Conservation (phyloP, 2,113 vertebrate species). For the Tor tambroides region DNA sequence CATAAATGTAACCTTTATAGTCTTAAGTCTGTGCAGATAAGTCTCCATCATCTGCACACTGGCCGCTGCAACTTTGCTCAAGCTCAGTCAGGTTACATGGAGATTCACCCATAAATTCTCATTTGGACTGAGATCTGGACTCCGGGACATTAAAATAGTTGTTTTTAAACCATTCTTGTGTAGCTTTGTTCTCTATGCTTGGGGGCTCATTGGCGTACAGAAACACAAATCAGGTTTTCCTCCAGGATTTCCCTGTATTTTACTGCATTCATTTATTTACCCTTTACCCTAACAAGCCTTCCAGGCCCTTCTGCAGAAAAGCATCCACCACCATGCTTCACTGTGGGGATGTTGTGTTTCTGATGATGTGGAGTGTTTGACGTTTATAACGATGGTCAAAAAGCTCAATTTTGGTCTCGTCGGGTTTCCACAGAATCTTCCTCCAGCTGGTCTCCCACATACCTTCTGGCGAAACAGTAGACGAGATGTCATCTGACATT, state of each 20-base stretch:
- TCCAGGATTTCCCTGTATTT: slow-evolving; percentile 13
- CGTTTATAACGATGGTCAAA: not conserved
- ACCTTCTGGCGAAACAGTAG: not conserved
- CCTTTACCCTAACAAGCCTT: slow-evolving; percentile 15
- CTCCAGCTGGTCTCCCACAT: slow-evolving; percentile 12
- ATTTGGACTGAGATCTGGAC: not conserved
- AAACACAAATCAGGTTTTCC: not conserved
- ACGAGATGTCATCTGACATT: not conserved
- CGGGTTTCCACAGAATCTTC: not conserved
- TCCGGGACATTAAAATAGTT: not conserved
- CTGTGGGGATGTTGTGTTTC: not conserved
- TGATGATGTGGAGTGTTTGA: not conserved
- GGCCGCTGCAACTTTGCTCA: not conserved
- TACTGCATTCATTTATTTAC: slow-evolving; percentile 9
- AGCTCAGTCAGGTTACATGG: not conserved
- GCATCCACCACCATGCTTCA: slow-evolving; percentile 2
- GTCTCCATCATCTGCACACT: not conserved
- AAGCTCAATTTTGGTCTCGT: not conserved
- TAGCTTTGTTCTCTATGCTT: not conserved
- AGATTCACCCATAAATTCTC: slow-evolving; percentile 7
- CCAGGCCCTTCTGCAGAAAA: not conserved
- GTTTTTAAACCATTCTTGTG: not conserved
- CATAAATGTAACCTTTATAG: too few species aligned
- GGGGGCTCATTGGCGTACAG: not conserved
- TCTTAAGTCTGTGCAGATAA: not conserved